A percentile compares a stretch with the other conserved stretches of the same genome.
Conservation (phyloP, 1,140 invertebrate species). For the Meteorus sp. region DNA sequence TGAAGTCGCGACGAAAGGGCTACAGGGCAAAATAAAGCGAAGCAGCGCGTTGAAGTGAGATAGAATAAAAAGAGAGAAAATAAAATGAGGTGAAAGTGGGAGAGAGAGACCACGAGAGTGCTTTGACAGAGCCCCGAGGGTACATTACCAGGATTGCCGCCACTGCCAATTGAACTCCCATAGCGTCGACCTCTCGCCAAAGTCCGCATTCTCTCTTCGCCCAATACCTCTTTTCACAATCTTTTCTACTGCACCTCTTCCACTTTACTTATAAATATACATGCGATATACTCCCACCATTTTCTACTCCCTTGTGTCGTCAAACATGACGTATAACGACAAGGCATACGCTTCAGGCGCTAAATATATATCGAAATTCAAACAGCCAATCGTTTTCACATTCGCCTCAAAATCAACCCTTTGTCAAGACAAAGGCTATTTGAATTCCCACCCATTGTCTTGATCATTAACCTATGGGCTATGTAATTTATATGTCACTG, state of each 20-base stretch:
- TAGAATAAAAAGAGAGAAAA: background rate
- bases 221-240: background rate
- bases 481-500: too few relatives aligned
- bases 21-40: too few relatives aligned
- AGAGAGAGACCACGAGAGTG: constrained; percentile 25
- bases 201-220: constrained; percentile 1
- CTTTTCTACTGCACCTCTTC: constrained; percentile 2
- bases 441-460: too few relatives aligned
- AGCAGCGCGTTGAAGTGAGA: too few relatives aligned
- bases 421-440: too few relatives aligned
- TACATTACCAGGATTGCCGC: constrained; percentile 56
- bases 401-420: too few relatives aligned
- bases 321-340: background rate
- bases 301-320: too few relatives aligned
- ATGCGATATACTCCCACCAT: too few relatives aligned
- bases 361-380: background rate
- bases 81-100: constrained; percentile 3
- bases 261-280: too few relatives aligned
- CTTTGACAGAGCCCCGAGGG: constrained; percentile 56
- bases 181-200: constrained; percentile 18
- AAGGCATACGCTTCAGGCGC: too few relatives aligned
- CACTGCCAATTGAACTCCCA: constrained; percentile 35
- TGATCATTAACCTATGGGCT: too few relatives aligned
- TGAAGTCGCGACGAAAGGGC: constrained; percentile 23
- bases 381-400: too few relatives aligned